Base-by-base conservation (phyloP, 2,888 invertebrate species). In the Diaprepes abbreviatus region DNA sequence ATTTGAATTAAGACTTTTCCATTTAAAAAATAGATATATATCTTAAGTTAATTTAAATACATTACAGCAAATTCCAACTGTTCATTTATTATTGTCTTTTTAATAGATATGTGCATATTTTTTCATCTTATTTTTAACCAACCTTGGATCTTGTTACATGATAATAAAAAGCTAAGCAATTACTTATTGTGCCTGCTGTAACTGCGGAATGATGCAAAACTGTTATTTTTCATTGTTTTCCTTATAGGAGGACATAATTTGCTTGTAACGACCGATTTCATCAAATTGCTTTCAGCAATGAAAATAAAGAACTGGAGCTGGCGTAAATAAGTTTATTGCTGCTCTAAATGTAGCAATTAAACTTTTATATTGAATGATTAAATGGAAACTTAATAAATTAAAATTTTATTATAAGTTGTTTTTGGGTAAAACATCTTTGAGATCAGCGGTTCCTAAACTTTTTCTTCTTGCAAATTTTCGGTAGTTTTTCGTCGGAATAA, bases 121-220 rank as follows among this genome's bases (percentile, higher is more conserved):
- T 10, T 48, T 48, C 7, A 14, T 24, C 5, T 14, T 48, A 28
- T 28, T 48, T 48, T 48, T 28, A 48, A 14, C 48, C 28, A 2
- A 7, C 48, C 48, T 48, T 48, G 48, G 28, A 48, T 48, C 19
- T 19, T 24, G 48, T 48, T 48, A 48, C 48, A 48, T 48, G 48
- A 48, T 7, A 48, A 24, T 48, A 28, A 28, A 48, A 14, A 48
- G 14, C 14, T 28, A 7, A 48, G 24, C 48, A 48, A 48, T 48
- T 48, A 48, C 48, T 24, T 24, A 24, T 48, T 24, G 24, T 10
- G 19, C 10, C 48, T 48, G 48, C n/a, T 24, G 48, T 48, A 14
- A 48, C 48, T 7, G 48, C 48, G 24, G 14, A 28, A 48, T 48
- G 28, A 48, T 48, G 48, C 48, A 48, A 48, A 48, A 28, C 24